phyloP scores from a whole-genome alignment of 2,113 vertebrate species.

The Seriola quinqueradiata region DNA sequence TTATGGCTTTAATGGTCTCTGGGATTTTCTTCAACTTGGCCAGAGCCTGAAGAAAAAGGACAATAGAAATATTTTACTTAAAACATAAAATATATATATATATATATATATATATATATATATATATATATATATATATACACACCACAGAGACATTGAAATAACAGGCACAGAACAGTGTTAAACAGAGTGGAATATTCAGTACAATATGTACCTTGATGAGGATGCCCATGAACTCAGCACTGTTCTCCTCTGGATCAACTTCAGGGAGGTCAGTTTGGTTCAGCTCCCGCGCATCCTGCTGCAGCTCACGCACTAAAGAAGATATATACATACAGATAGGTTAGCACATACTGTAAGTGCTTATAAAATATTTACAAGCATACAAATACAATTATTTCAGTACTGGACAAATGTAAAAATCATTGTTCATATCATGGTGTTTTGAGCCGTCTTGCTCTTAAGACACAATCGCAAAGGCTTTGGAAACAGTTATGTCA shows the following conservation, averaged over 20 bases:
- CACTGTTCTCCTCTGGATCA: constrained; percentile 96
- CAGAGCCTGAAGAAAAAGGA: constrained; percentile 85
- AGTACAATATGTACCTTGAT: constrained; percentile 84
- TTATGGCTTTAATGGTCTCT: constrained; percentile 95
- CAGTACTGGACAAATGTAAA: not conserved
- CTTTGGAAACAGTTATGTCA: not conserved
- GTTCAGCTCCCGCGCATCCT: constrained; percentile 89
- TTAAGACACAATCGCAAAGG: not conserved
- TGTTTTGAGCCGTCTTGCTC: not conserved
- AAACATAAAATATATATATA: not conserved
- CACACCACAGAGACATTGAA: not conserved
- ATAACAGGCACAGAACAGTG: not conserved
- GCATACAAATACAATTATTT: not conserved
- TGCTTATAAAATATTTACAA: not conserved
- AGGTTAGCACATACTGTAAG: not conserved
- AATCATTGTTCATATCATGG: not conserved
- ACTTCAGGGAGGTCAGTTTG: constrained; percentile 82
- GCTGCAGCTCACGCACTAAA: constrained; percentile 87
- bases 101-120: too few relatives aligned
- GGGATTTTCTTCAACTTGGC: constrained; percentile 97
- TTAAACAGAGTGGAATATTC: not conserved
- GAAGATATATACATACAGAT: not conserved
- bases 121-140: too few relatives aligned
- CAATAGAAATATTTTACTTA: not conserved
- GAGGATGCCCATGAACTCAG: constrained; percentile 96